Evolutionary conservation across 2,888 invertebrate genomes (phyloP), one percentile per base, ranked within the genome.

Genomic region (Aporophyla nigra): DNA sequence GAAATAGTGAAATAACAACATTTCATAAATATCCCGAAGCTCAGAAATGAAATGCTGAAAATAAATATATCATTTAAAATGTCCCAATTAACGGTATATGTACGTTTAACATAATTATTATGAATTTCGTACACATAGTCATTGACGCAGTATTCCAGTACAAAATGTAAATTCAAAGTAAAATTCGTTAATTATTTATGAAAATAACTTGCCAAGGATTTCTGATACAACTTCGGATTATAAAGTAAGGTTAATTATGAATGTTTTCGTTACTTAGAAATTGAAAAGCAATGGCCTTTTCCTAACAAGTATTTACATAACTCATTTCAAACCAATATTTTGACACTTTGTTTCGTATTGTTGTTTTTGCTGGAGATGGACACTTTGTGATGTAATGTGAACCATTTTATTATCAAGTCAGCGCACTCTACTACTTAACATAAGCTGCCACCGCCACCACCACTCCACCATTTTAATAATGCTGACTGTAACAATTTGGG

Each of bases 171-270:
- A 76, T 82, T 14, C 56, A 3, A 9, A 62, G 40, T 49, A 9
- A 53, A 82, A 49, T 80, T 58, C 54, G 54, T 71, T 83, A 78
- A 79, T 68, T 77, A 79, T 68, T 77, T 71, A 77, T 78, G 80
- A 68, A 63, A 83, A 77, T 71, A 68, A 70, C 33, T 68, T 71
- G 27, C 70, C 63, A 68, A 68, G 67, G 70, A 83, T 59, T 63
- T 79, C 53, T 58, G 69, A 40, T 56, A 65, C n/a, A 62, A 74
- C 62, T 74, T 84, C 2, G 43, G 62, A 59, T 79, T 83, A 71
- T 70, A 58, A 79, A 82, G 51, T 79, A 58, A 82, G 58, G 74
- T 83, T 82, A 67, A 84, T 82, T 74, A 59, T 43, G 7, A 79
- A 46, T 71, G 62, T 78, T 79, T 49, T 21, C 27, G 24, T 71